Conservation (phyloP, 2,113 vertebrate genomes). For the Psittacula cyanocephala region DNA sequence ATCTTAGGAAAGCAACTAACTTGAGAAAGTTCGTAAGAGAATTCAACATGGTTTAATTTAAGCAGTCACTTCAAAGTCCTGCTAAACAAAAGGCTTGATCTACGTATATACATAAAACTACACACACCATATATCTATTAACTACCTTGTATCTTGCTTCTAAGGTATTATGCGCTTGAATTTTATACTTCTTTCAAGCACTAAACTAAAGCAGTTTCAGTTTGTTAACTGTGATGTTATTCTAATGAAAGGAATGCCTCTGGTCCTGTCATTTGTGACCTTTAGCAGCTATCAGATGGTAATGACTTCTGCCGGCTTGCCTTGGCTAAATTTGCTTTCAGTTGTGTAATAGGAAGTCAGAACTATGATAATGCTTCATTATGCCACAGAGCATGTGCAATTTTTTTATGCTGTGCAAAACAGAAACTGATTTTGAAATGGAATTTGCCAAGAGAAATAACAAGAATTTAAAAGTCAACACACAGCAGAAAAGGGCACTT, state of each 20-base stretch:
- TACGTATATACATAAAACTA: neutral
- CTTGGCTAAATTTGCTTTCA: neutral
- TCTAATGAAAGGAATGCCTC: neutral
- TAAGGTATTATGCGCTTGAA: neutral
- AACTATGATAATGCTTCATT: constrained; percentile 22
- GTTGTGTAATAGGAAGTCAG: neutral
- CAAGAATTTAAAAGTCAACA: constrained; percentile 46
- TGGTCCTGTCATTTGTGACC: constrained; percentile 11
- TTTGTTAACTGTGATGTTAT: neutral
- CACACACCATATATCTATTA: neutral
- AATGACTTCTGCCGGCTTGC: neutral
- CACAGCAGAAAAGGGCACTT: constrained; percentile 31
- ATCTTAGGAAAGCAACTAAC: neutral
- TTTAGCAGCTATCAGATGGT: constrained; percentile 4
- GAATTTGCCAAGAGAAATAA: constrained; percentile 46
- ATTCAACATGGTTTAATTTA: neutral
- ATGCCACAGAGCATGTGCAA: neutral
- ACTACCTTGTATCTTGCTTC: neutral
- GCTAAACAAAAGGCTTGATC: neutral
- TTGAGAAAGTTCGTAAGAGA: neutral
- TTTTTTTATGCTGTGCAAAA: constrained; percentile 8
- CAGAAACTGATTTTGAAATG: neutral
- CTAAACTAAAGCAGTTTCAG: neutral
- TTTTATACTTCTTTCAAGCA: neutral
- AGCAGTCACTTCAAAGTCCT: neutral